Evolutionary conservation across 2,888 invertebrate species (phyloP), one percentile per base, ranked within the genome.

Genomic region (Malacosoma neustria): DNA sequence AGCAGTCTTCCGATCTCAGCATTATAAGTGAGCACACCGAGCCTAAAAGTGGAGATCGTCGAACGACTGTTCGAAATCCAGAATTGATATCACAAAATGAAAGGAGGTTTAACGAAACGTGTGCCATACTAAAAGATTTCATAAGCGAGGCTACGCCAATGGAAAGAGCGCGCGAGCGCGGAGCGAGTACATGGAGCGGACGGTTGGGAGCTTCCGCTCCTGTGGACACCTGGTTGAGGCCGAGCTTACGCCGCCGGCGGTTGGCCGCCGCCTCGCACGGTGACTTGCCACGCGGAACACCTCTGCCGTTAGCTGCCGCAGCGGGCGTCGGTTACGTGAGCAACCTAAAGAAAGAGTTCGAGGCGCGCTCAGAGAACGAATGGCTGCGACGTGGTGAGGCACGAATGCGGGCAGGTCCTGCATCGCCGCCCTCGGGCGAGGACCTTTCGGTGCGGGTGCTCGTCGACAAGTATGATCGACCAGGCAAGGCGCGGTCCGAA

Each of bases 261-360:
- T 65, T 66, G 38, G 67, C 74, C 41, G 69, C 72, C 60, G 70
- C 72, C 47, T 79, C 74, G 54, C 74, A 79, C 53, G 75, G 73
- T 4, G 80, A 82, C 66, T 64, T 81, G 60, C 80, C 73, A 41
- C 72, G 74, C 44, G 69, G 60, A 52, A 56, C 54, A 39, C 61
- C 48, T 14, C 34, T 46, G 33, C 13, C 54, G 37, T 50, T 54
- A 40, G 37, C 48, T 46, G 43, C 52, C 64, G 57, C 57, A 31
- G 41, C 60, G 60, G 75, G 88, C 41, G 88, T 89, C 32, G 94
- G 95, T 14, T 92, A 93, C 67, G 96, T 96, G 51, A 91, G 91
- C 86, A 93, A 92, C 87, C 89, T 95, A 52, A 94, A 94, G 73
- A 92, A 92, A 68, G 95, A 94, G 71, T 95, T 96, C 71, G 96